Percentiles rank a stretch among this genome's conserved stretches.
Conservation (phyloP, 2,797 vertebrate species). For the Falco cherrug region DNA sequence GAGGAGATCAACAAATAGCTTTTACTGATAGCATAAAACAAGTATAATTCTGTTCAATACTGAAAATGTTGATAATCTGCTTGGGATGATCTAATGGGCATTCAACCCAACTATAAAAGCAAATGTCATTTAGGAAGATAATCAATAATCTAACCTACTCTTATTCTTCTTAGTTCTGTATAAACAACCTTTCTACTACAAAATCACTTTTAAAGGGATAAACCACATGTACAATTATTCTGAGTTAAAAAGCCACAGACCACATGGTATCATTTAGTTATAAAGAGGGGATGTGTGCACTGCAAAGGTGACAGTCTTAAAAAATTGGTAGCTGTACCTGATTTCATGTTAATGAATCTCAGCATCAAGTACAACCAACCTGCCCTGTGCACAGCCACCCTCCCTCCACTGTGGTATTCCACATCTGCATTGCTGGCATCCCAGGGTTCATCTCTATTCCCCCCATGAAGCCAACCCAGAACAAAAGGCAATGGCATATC, state of each 20-base stretch:
- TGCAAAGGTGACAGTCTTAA: neutral
- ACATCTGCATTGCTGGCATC: neutral
- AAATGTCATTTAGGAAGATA: neutral
- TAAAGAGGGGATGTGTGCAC: neutral
- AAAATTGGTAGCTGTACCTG: neutral
- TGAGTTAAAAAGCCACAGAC: neutral
- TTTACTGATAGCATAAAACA: neutral
- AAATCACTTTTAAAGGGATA: neutral
- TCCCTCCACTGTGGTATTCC: neutral
- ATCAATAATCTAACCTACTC: neutral
- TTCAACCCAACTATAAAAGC: neutral
- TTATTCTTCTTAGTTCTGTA: neutral
- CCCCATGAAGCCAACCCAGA: neutral
- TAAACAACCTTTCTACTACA: neutral
- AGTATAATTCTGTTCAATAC: neutral
- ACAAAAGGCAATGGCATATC: neutral
- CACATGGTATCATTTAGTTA: neutral
- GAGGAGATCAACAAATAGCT: neutral
- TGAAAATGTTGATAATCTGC: neutral
- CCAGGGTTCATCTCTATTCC: neutral
- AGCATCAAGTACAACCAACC: neutral
- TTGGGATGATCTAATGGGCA: neutral
- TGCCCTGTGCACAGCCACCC: neutral
- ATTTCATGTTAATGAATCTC: neutral
- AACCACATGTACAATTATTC: neutral